phyloP scores from a whole-genome alignment of 2,888 invertebrate genomes.

The Ectemnius lituratus region DNA sequence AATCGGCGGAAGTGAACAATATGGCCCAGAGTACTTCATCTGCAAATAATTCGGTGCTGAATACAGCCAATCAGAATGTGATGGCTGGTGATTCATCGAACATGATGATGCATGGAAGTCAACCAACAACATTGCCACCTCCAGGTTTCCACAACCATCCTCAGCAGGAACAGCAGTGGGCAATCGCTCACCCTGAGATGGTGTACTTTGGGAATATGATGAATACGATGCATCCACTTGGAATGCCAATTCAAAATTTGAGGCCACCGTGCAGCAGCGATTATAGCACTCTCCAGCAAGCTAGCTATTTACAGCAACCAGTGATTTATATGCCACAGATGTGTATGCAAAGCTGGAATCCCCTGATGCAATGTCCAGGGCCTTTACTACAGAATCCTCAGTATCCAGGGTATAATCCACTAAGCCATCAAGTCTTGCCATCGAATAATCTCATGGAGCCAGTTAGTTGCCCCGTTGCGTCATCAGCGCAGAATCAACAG shows the following conservation, averaged over 20 bases:
- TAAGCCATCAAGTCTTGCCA: constrained; percentile 31
- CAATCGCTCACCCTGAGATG: constrained; percentile 27
- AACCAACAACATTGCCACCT: constrained; percentile 27
- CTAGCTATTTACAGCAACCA: constrained; percentile 36
- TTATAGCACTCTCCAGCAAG: constrained; percentile 29
- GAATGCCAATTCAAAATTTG: constrained; percentile 39
- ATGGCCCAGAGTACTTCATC: constrained; percentile 26
- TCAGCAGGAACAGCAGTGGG: constrained; percentile 41
- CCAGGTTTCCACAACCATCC: constrained; percentile 39
- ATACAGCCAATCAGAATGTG: constrained; percentile 31
- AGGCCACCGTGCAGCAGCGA: constrained; percentile 26
- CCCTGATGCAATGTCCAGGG: constrained; percentile 42
- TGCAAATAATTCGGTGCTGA: constrained; percentile 25
- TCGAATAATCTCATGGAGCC: constrained; percentile 17
- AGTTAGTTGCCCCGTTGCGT: constrained; percentile 15
- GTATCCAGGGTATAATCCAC: constrained; percentile 29
- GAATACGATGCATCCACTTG: constrained; percentile 25
- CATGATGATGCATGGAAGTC: constrained; percentile 35
- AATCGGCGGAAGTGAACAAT: constrained; percentile 16
- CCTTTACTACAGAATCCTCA: constrained; percentile 39
- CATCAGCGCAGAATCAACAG: constrained; percentile 27
- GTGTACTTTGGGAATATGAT: constrained; percentile 38
- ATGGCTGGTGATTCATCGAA: constrained; percentile 35
- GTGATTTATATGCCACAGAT: constrained; percentile 36
- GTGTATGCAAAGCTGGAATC: constrained; percentile 54